Base-by-base conservation (phyloP, 2,113 vertebrate genomes). In the Peromyscus polionotus region DNA sequence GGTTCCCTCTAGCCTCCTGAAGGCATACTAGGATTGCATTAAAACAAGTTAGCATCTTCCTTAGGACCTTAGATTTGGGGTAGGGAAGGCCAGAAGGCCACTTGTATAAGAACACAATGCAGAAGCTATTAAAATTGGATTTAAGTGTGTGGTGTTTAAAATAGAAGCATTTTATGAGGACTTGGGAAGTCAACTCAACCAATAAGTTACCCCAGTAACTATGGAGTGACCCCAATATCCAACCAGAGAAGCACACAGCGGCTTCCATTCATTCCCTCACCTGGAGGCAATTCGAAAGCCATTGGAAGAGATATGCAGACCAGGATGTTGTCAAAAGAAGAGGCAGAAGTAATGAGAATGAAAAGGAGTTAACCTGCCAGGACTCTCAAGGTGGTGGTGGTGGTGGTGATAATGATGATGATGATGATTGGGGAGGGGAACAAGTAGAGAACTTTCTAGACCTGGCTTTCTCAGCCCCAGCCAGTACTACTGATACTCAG, bases 261-360 rank as follows among this genome's bases (percentile, higher is more conserved):
- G 17, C 19, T 51, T n/a, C 86, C 33, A 0, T n/a, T 45, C 9
- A 70, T 48, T n/a, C 26, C 3, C n/a, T 26, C 31, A 80, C 36
- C 24, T 16, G 9, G 76, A 91, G 85, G 24, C 28, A 39, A 92
- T 26, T 91, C 2, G 13, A 76, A 54, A 95, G 79, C 57, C n/a
- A 63, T 51, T 26, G 33, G 57, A 77, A 89, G 63, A 79, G 61
- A 92, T 73, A 51, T 63, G 39, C 24, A 77, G 59, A 31, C 48
- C 61, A 36, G 45, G 39, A 72, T 13, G 28, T 45, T 26, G 33
- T 59, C 92, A 63, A 88, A 42, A 48, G 26, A 81, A 48, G 36
- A 54, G 5, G 13, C 65, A 88, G 70, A 84, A 70, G 86, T 77
- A 94, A 68, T 83, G 59, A 72, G 96, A 90, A 87, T 45, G n/a